Evolutionary conservation across 35 echinoderm and acorn worm species (phyloP).

Genomic region (Lytechinus pictus): DNA sequence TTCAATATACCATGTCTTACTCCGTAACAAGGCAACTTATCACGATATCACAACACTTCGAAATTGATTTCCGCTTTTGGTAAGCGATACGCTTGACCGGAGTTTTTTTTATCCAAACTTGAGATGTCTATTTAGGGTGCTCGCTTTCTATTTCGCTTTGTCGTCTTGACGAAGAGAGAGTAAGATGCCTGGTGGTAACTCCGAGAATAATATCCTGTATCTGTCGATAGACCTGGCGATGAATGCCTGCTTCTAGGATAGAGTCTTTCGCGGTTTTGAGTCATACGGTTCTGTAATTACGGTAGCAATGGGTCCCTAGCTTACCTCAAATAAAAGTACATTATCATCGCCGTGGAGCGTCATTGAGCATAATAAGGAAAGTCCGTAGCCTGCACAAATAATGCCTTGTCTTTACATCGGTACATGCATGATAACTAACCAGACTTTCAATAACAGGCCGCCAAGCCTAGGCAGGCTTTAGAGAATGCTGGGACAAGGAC

Average conservation of each 20-base stretch:
- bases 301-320: background rate
- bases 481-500: background rate
- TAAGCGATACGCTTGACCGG: background rate
- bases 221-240: background rate
- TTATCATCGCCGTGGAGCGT: background rate
- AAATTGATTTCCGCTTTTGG: background rate
- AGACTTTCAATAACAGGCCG: background rate
- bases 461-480: background rate
- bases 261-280: background rate
- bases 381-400: background rate
- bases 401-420: background rate
- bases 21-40: background rate
- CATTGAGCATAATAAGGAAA: background rate
- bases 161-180: background rate
- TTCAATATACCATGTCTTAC: background rate
- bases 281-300: slow-evolving; percentile 18
- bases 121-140: background rate
- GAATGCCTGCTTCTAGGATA: background rate
- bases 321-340: slow-evolving; percentile 20
- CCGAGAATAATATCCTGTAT: background rate
- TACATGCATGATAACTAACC: background rate
- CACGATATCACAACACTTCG: background rate
- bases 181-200: background rate
- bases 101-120: background rate
- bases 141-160: background rate